Evolutionary conservation across 2,113 vertebrate species (phyloP).

Genomic region (Muntiacus reevesi): DNA sequence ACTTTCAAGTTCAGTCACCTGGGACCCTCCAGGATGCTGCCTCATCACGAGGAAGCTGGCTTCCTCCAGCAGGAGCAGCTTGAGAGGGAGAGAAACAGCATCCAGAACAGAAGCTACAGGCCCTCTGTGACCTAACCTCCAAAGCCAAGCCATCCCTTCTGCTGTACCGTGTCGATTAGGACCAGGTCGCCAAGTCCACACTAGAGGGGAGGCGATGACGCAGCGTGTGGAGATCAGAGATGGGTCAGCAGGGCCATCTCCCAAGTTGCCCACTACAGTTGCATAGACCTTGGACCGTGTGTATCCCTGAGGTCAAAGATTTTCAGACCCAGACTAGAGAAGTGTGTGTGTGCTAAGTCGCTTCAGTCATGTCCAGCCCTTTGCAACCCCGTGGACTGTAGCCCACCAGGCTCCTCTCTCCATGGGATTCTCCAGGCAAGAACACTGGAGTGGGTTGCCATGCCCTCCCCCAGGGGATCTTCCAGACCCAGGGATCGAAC

Average conservation of each 20-base stretch:
- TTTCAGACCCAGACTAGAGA: background rate
- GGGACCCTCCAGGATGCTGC: background rate
- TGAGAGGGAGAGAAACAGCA: background rate
- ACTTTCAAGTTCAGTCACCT: background rate
- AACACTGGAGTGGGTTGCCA: background rate
- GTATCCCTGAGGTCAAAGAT: too few relatives aligned
- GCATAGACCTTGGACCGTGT: background rate
- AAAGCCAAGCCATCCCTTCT: rapidly evolving
- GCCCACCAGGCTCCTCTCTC: background rate
- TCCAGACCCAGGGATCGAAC: background rate
- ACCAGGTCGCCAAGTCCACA: background rate
- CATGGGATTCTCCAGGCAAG: background rate
- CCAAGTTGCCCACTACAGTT: background rate
- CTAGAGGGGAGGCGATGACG: background rate
- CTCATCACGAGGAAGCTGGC: background rate
- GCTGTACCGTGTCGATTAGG: rapidly evolving
- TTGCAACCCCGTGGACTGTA: background rate
- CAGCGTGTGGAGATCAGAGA: rapidly evolving
- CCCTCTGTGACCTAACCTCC: background rate
- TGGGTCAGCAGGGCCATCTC: rapidly evolving
- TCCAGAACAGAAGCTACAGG: background rate
- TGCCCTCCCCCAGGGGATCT: background rate
- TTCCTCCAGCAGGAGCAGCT: too few relatives aligned
- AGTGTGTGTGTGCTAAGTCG: rapidly evolving
- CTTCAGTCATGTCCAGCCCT: background rate